Conservation (phyloP, 2,113 vertebrate species). For the Carollia perspicillata region DNA sequence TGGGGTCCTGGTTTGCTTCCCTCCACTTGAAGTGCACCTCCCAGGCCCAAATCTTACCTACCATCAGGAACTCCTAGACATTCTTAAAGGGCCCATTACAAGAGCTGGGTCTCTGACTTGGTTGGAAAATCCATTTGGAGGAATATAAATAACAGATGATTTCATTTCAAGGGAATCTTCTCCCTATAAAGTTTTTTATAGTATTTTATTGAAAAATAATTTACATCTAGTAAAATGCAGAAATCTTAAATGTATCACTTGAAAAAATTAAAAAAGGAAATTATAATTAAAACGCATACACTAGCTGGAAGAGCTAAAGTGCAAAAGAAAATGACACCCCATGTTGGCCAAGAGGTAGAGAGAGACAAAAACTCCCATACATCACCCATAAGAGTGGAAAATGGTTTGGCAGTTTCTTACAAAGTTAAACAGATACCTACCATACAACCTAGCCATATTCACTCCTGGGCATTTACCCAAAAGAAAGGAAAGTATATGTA, state of each 20-base stretch:
- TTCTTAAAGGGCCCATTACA: not conserved
- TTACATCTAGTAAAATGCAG: constrained; percentile 6
- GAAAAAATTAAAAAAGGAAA: constrained; percentile 31
- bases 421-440: not conserved
- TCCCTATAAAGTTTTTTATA: not conserved
- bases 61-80: not conserved
- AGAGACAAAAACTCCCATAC: not conserved
- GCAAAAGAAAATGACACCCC: not conserved
- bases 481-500: not conserved
- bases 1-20: not conserved
- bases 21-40: constrained; percentile 34
- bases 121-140: not conserved
- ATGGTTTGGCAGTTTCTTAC: not conserved
- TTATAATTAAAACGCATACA: not conserved
- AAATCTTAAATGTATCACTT: constrained; percentile 1
- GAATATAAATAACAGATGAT: constrained; percentile 17
- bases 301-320: not conserved
- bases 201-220: constrained; percentile 45
- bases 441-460: not conserved
- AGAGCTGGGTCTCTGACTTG: not conserved
- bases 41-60: constrained; percentile 34
- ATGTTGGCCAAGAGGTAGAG: not conserved
- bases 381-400: not conserved
- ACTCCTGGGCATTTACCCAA: not conserved
- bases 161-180: constrained; percentile 37